phyloP scores from a whole-genome alignment of 2,797 vertebrate species.

The Tangara arthus region DNA sequence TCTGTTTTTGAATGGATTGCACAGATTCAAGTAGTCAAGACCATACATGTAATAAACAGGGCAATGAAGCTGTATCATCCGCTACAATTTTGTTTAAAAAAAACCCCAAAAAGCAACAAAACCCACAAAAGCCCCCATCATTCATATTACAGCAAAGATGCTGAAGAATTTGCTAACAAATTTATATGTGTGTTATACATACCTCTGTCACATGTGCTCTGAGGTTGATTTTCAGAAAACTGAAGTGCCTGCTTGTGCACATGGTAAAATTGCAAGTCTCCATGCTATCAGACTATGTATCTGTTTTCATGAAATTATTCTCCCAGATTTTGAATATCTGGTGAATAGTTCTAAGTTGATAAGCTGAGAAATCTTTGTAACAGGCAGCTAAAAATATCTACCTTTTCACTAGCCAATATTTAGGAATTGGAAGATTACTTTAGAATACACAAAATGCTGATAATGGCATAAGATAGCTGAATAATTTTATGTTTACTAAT shows the following conservation, averaged over 20 bases:
- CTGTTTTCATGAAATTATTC: background rate
- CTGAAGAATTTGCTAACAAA: background rate
- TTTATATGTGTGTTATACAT: background rate
- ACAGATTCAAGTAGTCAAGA: constrained; percentile 24
- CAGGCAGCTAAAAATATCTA: background rate
- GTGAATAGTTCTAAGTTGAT: background rate
- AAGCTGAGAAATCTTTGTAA: background rate
- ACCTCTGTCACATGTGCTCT: background rate
- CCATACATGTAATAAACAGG: background rate
- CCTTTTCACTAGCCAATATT: background rate
- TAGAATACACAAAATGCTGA: background rate
- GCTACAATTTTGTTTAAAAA: background rate
- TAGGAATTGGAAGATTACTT: background rate
- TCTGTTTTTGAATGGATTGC: constrained; percentile 26
- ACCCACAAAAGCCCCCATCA: too few species aligned
- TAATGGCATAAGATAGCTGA: background rate
- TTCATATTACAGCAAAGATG: background rate
- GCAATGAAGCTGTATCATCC: background rate
- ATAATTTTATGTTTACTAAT: background rate
- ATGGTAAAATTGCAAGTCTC: background rate
- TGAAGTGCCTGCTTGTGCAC: background rate
- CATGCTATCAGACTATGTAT: background rate
- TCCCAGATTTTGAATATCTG: background rate
- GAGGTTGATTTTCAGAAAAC: background rate
- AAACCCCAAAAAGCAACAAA: background rate